These are phyloP conservation scores for Buphagus erythrorhynchus DNA, from an alignment of 2,797 vertebrate genomes.

Conservation along the genomic window DNA sequence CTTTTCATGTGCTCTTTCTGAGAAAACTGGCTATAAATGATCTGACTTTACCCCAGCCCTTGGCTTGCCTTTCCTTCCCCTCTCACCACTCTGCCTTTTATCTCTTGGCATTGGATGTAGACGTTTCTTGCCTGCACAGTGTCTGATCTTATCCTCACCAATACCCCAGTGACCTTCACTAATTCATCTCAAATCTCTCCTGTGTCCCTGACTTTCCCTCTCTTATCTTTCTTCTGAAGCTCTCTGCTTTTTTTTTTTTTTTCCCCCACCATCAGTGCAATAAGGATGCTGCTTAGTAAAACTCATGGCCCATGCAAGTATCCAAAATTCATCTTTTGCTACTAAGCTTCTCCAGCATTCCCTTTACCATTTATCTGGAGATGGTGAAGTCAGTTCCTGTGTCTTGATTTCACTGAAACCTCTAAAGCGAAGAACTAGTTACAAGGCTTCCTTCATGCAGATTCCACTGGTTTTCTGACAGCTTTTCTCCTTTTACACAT, in stretches of 20 bases:
- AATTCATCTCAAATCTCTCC: neutral
- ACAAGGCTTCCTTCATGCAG: neutral
- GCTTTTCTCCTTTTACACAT: neutral
- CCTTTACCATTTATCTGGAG: neutral
- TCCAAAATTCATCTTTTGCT: neutral
- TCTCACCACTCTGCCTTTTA: neutral
- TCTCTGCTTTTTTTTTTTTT: neutral
- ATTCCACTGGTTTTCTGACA: neutral
- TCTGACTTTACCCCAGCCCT: neutral
- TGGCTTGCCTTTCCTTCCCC: neutral
- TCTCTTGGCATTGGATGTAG: neutral
- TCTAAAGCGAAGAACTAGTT: neutral
- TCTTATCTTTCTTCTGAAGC: neutral
- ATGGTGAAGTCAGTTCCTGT: rapidly evolving
- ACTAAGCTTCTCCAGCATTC: neutral
- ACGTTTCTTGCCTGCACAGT: neutral
- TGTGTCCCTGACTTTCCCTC: neutral
- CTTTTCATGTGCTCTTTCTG: neutral
- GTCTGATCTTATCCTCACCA: neutral
- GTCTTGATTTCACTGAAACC: neutral
- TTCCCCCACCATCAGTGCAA: too few species aligned
- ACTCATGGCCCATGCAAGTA: neutral
- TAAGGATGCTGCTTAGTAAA: neutral
- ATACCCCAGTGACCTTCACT: neutral
- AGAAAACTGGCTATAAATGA: neutral